Evolutionary conservation across 2,797 vertebrate genomes (phyloP).

Genomic region (Galago senegalensis): DNA sequence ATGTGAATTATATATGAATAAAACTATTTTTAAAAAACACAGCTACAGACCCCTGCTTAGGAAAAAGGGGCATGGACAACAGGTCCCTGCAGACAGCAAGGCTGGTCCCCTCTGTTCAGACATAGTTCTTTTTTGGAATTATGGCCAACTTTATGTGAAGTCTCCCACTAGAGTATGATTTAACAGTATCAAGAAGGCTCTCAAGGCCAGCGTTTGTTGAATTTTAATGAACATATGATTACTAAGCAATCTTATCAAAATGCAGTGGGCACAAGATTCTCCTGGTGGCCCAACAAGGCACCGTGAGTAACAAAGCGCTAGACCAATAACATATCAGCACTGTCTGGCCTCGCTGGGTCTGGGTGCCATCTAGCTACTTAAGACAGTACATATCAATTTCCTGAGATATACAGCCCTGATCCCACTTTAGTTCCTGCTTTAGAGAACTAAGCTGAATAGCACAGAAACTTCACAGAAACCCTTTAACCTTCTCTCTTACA

Average conservation of each 20-base stretch:
- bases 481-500: conserved; percentile 1
- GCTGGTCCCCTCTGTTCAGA: background rate
- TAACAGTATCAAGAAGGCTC: background rate
- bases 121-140: background rate
- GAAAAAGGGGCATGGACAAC: background rate
- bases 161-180: background rate
- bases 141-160: background rate
- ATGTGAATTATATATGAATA: background rate
- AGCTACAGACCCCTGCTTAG: background rate
- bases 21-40: background rate
- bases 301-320: background rate
- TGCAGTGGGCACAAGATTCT: background rate
- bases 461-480: background rate
- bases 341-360: background rate
- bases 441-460: background rate
- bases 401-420: background rate
- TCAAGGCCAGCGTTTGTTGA: background rate
- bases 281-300: background rate
- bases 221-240: background rate
- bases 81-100: background rate
- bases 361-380: background rate
- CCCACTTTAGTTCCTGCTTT: conserved; percentile 11
- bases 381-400: background rate
- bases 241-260: conserved; percentile 8
- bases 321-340: background rate